Percentiles rank a stretch among this genome's conserved stretches.
These are phyloP conservation scores for Buceros bicornis DNA, from an alignment of 2,797 vertebrate genomes.

Conservation along the genomic window DNA sequence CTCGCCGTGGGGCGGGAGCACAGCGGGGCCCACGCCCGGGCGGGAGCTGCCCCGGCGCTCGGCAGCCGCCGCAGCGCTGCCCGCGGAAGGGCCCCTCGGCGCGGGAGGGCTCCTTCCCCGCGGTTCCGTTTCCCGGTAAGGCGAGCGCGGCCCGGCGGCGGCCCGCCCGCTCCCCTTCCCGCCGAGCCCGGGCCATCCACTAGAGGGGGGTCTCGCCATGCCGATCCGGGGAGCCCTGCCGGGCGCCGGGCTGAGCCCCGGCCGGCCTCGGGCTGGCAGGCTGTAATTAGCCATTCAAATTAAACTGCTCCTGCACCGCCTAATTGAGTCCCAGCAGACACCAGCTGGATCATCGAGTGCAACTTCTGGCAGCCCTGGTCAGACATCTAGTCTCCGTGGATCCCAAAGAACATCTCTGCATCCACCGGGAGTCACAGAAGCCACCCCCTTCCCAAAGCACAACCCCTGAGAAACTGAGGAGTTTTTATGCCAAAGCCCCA, in stretches of 20 bases:
- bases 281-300: not conserved
- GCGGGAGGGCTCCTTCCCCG: not conserved
- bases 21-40: not conserved
- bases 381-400: fast-evolving
- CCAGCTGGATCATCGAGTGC: not conserved
- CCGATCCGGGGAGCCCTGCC: not conserved
- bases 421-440: not conserved
- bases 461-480: not conserved
- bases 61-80: not conserved
- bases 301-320: not conserved
- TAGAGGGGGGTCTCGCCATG: conserved; percentile 68
- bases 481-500: not conserved
- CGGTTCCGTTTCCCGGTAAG: not conserved
- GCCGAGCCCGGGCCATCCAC: conserved; percentile 42
- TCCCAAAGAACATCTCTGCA: not conserved
- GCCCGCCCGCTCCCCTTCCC: not conserved
- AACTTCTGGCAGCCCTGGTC: not conserved
- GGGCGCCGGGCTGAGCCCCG: not conserved
- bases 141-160: not conserved
- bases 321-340: not conserved
- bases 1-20: not conserved
- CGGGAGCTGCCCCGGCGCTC: not conserved
- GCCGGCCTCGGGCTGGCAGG: not conserved
- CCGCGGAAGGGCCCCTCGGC: not conserved
- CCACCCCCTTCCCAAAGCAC: not conserved